Conservation (phyloP, 35 echinoderm and acorn worm species). For the Ptychodera flava region DNA sequence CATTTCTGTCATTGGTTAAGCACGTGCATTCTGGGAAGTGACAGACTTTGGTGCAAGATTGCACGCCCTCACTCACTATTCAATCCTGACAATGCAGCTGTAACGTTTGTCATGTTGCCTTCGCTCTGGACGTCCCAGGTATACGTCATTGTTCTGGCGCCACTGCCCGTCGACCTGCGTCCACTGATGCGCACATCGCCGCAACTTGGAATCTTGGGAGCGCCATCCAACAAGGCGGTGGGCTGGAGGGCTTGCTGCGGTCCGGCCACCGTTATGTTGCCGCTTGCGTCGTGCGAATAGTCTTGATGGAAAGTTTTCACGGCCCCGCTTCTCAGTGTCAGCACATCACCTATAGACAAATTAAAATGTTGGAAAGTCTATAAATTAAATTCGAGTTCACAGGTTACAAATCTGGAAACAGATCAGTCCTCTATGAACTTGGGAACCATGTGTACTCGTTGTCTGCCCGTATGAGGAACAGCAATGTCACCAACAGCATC, state of each 20-base stretch:
- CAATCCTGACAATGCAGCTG: no score
- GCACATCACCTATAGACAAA: conserved; percentile 39
- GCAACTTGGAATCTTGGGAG: conserved; percentile 68
- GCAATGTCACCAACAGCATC: no score
- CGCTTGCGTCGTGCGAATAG: conserved; percentile 31
- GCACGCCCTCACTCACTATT: no score
- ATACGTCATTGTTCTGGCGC: conserved; percentile 55
- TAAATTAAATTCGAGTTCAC: no score
- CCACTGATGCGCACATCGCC: conserved; percentile 59
- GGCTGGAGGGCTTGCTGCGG: conserved; percentile 48
- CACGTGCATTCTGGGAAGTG: no score
- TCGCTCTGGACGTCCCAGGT: conserved; percentile 53
- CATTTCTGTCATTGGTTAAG: no score
- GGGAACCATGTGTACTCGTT: no score
- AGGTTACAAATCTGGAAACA: no score
- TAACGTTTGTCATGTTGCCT: conserved; percentile 33
- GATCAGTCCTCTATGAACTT: no score
- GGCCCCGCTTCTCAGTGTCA: conserved; percentile 41
- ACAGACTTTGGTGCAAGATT: no score
- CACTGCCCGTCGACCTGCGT: conserved; percentile 64
- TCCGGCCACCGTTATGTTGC: conserved; percentile 17
- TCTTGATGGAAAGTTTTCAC: conserved; percentile 63
- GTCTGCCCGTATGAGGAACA: no score
- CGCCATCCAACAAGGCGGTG: conserved; percentile 49
- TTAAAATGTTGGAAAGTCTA: no score